These are phyloP conservation scores for Pararge aegeria DNA, from an alignment of 1,140 invertebrate species.

Conservation along the genomic window DNA sequence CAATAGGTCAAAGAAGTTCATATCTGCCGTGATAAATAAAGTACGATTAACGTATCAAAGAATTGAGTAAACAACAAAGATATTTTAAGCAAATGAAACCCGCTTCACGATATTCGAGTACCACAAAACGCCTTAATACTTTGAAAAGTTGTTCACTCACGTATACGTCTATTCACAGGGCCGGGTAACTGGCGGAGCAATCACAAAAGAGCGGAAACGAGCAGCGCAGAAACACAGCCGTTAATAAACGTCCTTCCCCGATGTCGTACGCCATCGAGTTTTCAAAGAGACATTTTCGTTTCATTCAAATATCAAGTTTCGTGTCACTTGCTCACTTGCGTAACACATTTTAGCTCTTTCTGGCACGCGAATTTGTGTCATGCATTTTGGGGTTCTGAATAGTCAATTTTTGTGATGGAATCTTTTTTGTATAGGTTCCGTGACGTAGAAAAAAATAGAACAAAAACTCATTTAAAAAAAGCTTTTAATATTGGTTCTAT, in stretches of 20 bases:
- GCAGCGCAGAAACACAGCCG: slow-evolving; percentile 61
- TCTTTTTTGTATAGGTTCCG: not conserved
- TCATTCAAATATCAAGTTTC: slow-evolving; percentile 46
- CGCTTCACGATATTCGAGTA: slow-evolving; percentile 30
- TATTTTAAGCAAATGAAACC: slow-evolving; percentile 25
- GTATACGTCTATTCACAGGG: slow-evolving; percentile 55
- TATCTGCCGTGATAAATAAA: too few species aligned
- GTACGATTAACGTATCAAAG: not conserved
- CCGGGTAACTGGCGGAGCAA: slow-evolving; percentile 50
- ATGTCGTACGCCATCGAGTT: slow-evolving; percentile 46
- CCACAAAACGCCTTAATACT: slow-evolving; percentile 57
- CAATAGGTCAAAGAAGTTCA: too few species aligned
- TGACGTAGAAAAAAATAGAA: too few species aligned
- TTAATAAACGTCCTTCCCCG: slow-evolving; percentile 62
- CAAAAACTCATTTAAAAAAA: too few species aligned
- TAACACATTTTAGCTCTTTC: slow-evolving; percentile 24
- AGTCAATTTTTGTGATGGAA: not conserved
- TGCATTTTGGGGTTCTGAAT: slow-evolving; percentile 6
- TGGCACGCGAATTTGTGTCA: slow-evolving; percentile 19
- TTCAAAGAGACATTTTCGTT: slow-evolving; percentile 45
- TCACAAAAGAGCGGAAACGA: slow-evolving; percentile 70
- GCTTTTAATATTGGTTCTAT: too few species aligned
- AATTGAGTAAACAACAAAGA: not conserved
- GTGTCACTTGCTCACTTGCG: slow-evolving; percentile 26
- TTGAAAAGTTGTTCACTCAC: slow-evolving; percentile 55